Conservation (phyloP, 2,888 invertebrate genomes). For the Agrotis ipsilon region DNA sequence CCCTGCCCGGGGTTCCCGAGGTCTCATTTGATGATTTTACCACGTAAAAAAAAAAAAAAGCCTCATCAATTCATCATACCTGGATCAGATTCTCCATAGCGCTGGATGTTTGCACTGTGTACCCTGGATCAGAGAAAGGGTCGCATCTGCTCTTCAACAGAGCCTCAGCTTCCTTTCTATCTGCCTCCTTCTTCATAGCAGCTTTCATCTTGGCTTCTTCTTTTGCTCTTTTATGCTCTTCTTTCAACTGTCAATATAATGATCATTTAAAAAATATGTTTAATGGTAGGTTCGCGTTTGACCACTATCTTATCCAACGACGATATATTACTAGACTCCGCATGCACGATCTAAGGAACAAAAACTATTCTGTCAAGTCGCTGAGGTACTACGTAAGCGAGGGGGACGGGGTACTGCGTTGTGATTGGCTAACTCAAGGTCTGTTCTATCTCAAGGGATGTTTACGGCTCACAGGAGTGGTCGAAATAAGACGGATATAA, state of each 20-base stretch:
- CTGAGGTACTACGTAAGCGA: no score
- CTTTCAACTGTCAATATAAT: neutral
- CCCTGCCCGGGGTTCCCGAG: no score
- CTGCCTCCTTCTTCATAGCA: conserved; percentile 61
- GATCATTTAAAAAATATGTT: neutral
- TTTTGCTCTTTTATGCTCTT: conserved; percentile 66
- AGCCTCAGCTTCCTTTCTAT: conserved; percentile 18
- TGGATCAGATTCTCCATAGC: conserved; percentile 49
- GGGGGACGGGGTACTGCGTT: no score
- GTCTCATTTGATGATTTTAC: no score
- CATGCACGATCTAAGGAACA: no score
- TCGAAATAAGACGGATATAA: no score
- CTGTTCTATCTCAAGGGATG: no score
- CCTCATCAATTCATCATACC: conserved; percentile 53
- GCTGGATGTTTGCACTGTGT: conserved; percentile 60
- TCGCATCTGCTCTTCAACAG: conserved; percentile 69
- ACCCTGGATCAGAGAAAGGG: conserved; percentile 74
- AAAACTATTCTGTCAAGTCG: no score
- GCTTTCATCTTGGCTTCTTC: conserved; percentile 55
- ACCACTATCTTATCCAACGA: neutral
- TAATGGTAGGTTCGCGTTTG: neutral
- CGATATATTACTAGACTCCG: no score
- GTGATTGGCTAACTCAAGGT: no score
- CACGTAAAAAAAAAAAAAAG: no score
- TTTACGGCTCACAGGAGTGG: no score